A percentile compares a stretch with the other conserved stretches of the same genome.
Evolutionary conservation across 2,113 vertebrate species (phyloP).

Genomic region (Leucosticte australis): DNA sequence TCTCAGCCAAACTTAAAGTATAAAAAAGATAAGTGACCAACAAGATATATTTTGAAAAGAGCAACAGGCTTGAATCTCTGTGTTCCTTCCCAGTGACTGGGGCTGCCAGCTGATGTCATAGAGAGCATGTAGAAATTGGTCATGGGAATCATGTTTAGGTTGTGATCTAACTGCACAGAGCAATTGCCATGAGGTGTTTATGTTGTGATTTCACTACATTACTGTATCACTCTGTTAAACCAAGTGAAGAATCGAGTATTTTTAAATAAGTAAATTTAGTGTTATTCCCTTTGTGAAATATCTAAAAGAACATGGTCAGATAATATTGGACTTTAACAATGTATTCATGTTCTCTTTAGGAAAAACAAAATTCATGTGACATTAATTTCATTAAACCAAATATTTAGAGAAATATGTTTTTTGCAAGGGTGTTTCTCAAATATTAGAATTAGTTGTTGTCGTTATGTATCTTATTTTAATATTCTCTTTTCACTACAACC

Average conservation of each 20-base stretch:
- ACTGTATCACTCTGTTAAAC: not conserved
- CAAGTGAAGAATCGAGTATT: not conserved
- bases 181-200: not conserved
- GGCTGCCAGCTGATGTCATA: not conserved
- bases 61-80: not conserved
- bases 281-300: not conserved
- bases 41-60: not conserved
- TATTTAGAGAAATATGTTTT: not conserved
- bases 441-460: not conserved
- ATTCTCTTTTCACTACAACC: not conserved
- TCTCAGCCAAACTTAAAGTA: not conserved
- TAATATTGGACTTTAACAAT: not conserved
- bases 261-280: not conserved
- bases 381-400: not conserved
- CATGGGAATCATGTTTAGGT: not conserved
- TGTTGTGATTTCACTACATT: not conserved
- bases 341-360: not conserved
- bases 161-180: not conserved
- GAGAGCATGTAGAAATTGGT: not conserved
- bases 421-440: not conserved
- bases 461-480: not conserved
- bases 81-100: not conserved
- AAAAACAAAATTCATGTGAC: not conserved
- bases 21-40: not conserved
- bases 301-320: not conserved